These are phyloP conservation scores for Chrysina gloriosa DNA, from an alignment of 2,888 invertebrate genomes.

Conservation along the genomic window DNA sequence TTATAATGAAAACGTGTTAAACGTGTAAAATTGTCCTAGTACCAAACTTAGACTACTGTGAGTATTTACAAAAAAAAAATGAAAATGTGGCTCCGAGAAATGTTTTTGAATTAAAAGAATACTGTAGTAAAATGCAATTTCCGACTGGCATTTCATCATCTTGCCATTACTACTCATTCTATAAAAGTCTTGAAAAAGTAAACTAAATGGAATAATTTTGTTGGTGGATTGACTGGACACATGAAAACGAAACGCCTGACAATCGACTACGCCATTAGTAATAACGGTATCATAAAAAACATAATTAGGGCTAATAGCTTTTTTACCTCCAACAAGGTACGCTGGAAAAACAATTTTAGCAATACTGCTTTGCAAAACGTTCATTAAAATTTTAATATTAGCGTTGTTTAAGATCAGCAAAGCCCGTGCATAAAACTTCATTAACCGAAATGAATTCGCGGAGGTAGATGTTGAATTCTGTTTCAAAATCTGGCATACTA, in stretches of 20 bases:
- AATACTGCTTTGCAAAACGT: conserved; percentile 4
- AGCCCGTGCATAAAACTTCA: conserved; percentile 25
- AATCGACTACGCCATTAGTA: conserved; percentile 11
- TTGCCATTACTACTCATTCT: background rate
- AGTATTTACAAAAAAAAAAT: no score
- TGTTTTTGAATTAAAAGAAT: no score
- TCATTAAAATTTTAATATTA: conserved; percentile 33
- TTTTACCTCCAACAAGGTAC: background rate
- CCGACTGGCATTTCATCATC: no score
- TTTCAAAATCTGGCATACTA: background rate
- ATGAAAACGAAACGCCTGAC: conserved; percentile 16
- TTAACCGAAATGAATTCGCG: conserved; percentile 30
- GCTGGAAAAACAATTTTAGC: conserved; percentile 6
- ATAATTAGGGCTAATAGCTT: background rate
- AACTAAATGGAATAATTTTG: conserved; percentile 21
- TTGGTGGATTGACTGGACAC: background rate
- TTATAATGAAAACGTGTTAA: no score
- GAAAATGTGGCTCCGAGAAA: no score
- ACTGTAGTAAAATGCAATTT: no score
- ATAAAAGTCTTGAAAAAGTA: background rate
- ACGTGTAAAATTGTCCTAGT: no score
- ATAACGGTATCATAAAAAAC: conserved; percentile 14
- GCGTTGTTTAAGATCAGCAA: conserved; percentile 20
- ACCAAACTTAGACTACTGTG: no score
- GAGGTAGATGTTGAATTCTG: background rate